Evolutionary conservation across 35 echinoderm and acorn worm genomes (phyloP), one percentile per base, ranked within the genome.

Genomic region (Ophiothrix spiculata): DNA sequence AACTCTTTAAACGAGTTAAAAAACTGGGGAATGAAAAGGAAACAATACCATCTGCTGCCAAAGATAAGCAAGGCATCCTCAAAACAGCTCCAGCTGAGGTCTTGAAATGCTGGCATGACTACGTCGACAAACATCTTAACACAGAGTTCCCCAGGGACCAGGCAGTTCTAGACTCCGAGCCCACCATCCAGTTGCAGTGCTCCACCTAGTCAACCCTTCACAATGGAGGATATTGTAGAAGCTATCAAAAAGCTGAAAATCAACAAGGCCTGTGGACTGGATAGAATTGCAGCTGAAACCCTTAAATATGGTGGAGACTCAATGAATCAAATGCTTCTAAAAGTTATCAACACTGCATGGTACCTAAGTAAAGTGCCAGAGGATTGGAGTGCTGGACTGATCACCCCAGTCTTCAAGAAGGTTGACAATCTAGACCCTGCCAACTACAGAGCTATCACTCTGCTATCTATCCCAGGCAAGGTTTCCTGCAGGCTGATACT

Each of bases 201-300:
- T 37, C 23, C 40, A 33, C 42, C 46, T 23, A 73, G 56, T 69
- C 13, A 41, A 3, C 56, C 83, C 17, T 85, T 85, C 83, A 75
- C 83, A 36, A 85, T 85, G 1, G 56, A 85, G 10, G 63, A 74
- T 37, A 64, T 75, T 14, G 64, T 75, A 25, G 11, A 35, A 23
- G 83, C 63, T 17, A 75, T 85, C 37, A 87, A 87, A 29, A 38
- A 4, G 4, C 14, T n/a, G n/a, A 87, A 87, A 35, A 86, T 74
- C 34, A 86, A 86, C 17, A 86, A 86, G 31, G 76, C 76, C 1
- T 78, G 85, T 35, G 85, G 74, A 34, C 79, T 37, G 85, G 85
- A 87, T 36, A 87, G 79, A 56, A 78, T 87, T 33, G 35, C 85
- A 19, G 85, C 74, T 32, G 85, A 87, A 77, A 87, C 85, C 39